phyloP scores from a whole-genome alignment of 2,888 invertebrate genomes.

The Urechis unicinctus region DNA sequence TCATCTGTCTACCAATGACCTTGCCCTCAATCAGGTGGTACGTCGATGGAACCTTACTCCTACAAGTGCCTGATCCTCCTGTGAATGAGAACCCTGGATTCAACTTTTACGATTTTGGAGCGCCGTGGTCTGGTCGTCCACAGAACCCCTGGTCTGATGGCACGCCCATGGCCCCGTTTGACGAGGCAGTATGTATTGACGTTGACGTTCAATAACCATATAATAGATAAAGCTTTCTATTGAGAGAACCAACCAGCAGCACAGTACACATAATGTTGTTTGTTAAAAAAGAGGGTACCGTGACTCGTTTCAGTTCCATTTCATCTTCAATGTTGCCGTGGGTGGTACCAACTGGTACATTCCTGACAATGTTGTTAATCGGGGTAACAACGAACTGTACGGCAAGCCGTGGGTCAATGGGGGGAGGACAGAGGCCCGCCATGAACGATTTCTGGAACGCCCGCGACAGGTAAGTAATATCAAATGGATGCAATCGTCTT shows the following conservation, averaged over 20 bases:
- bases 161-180: conserved; percentile 42
- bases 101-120: conserved; percentile 63
- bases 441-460: conserved; percentile 26
- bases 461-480: neutral
- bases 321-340: conserved; percentile 70
- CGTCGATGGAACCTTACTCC: conserved; percentile 33
- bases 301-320: conserved; percentile 60
- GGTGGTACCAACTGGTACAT: conserved; percentile 67
- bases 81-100: conserved; percentile 22
- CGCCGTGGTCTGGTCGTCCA: conserved; percentile 31
- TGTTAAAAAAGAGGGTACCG: no score
- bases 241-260: no score
- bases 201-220: no score
- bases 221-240: no score
- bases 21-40: no score
- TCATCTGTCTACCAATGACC: no score
- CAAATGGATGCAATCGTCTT: neutral
- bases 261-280: no score
- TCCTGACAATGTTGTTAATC: conserved; percentile 53
- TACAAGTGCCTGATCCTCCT: conserved; percentile 25
- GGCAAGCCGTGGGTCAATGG: conserved; percentile 17
- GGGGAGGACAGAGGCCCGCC: neutral
- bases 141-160: conserved; percentile 37
- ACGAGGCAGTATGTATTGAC: conserved; percentile 24
- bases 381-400: neutral